Conservation (phyloP, 2,113 vertebrate species). For the Deroptyus accipitrinus region DNA sequence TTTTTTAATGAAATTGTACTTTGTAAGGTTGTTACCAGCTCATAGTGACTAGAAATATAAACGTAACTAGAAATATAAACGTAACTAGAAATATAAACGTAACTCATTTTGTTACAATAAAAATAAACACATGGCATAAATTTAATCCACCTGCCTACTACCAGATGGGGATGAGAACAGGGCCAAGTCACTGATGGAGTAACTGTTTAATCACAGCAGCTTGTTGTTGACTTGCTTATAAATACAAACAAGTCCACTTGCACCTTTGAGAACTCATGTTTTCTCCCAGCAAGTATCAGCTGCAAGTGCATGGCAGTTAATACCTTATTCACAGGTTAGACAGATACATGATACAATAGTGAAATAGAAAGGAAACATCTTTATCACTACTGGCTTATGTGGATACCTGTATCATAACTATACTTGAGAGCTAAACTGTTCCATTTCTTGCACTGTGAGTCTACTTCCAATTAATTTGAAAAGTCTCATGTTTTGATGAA, state of each 20-base stretch:
- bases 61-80: too few relatives aligned
- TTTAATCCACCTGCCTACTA: conserved; percentile 17
- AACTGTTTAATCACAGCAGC: conserved; percentile 40
- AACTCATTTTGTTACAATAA: neutral
- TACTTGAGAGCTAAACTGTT: neutral
- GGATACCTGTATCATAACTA: neutral
- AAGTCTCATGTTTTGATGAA: neutral
- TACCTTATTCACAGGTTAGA: neutral
- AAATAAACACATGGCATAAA: conserved; percentile 37
- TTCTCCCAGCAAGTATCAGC: neutral
- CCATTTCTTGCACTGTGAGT: neutral
- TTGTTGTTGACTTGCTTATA: neutral
- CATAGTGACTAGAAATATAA: conserved; percentile 5
- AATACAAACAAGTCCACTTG: neutral
- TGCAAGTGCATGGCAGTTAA: neutral
- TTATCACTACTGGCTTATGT: neutral
- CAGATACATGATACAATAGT: neutral
- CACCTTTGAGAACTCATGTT: neutral
- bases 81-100: neutral
- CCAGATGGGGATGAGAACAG: conserved; percentile 32
- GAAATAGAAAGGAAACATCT: neutral
- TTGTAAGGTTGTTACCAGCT: neutral
- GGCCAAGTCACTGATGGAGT: conserved; percentile 20
- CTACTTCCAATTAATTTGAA: neutral
- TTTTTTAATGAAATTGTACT: neutral